These are phyloP conservation scores for Cynopterus sphinx DNA, from an alignment of 2,797 vertebrate genomes.

Conservation along the genomic window DNA sequence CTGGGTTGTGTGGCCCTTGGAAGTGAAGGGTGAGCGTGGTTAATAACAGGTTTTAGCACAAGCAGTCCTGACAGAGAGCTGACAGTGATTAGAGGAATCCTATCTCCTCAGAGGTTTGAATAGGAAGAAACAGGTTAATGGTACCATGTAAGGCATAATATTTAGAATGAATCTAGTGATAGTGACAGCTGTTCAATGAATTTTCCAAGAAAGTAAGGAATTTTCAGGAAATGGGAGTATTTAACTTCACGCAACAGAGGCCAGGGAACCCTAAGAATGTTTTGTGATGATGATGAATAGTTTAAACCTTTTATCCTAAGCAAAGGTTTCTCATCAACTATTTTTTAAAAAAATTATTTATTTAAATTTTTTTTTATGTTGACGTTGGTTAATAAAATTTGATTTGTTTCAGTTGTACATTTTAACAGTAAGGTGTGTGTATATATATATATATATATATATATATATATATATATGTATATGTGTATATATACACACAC, in stretches of 20 bases:
- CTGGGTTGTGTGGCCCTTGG: not conserved
- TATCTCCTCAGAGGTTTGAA: not conserved
- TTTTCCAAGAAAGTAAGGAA: not conserved
- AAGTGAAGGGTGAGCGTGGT: not conserved
- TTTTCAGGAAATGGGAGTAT: not conserved
- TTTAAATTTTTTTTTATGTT: too few species aligned
- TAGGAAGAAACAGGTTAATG: not conserved
- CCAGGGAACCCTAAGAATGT: not conserved
- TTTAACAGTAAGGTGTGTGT: too few species aligned
- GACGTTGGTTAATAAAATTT: too few species aligned
- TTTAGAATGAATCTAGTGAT: not conserved
- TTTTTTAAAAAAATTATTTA: not conserved
- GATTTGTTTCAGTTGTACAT: too few species aligned
- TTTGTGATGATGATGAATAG: not conserved
- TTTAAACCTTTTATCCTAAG: conserved; percentile 2
- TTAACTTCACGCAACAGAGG: not conserved
- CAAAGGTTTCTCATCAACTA: not conserved
- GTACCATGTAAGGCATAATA: not conserved
- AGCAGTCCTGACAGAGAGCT: not conserved
- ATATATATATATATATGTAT: too few species aligned
- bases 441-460: too few species aligned
- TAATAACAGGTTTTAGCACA: not conserved
- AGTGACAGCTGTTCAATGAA: not conserved
- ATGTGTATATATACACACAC: too few species aligned
- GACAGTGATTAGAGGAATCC: not conserved